Evolutionary conservation across 2,113 vertebrate species (phyloP), one percentile per base, ranked within the genome.

Genomic region (Myotis davidii): DNA sequence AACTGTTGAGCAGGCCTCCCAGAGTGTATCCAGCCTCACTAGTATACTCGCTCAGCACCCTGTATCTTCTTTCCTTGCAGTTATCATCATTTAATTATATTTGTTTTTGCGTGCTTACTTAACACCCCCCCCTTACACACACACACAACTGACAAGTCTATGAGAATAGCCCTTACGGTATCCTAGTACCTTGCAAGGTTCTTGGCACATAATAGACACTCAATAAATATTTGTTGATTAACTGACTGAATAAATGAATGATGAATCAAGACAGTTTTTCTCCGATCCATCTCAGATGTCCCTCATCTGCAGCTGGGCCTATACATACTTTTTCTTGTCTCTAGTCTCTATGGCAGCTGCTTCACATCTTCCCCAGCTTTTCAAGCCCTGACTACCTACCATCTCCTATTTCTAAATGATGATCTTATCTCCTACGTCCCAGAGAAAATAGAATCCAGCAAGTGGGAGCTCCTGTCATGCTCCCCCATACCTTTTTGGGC

Each of bases 391-490:
- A 67, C 54, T 85, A 27, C 64, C 56, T 79, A 37, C 25, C 29
- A 56, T 42, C 54, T 72, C 82, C 37, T 73, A 56, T 79, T 73
- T 89, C 50, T 54, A 73, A 50, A 69, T 10, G 17, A 61, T 81
- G 93, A 81, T 61, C 34, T 89, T 39, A 92, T 85, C 29, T 91
- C 70, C 34, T 34, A 85, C 65, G 59, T 91, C 32, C 37, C 56
- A 81, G 48, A 74, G 67, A 89, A 92, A 92, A 78, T 77, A 64
- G 65, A 56, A 94, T 32, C 21, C 65, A 79, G 78, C 65, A 92
- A 74, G 27, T 74, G 56, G 67, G 59, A 69, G n/a, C 29, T 32
- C 56, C 64, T 94, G 34, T 12, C 3, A 4, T 85, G 67, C 27
- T 42, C 65, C 59, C 29, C 17, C 17, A 18, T 72, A 72, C 61